Conservation (phyloP, 2,113 vertebrate genomes). For the Parus major region DNA sequence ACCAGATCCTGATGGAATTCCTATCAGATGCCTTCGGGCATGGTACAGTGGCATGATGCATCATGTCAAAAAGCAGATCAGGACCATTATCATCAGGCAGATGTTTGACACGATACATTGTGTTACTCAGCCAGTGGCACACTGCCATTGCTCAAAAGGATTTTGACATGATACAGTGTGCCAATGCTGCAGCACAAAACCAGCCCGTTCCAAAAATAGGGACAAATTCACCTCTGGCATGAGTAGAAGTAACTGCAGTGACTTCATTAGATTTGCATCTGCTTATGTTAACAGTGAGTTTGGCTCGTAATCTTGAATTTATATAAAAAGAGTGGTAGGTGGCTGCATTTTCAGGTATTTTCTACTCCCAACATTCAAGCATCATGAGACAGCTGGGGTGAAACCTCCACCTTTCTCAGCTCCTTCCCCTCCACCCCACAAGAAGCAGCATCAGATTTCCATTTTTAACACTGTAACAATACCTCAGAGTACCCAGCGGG, state of each 20-base stretch:
- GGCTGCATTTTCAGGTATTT: constrained; percentile 8
- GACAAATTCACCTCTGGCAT: constrained; percentile 59
- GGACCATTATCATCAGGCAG: background rate
- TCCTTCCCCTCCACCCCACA: background rate
- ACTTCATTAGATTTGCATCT: constrained; percentile 64
- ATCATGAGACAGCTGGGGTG: background rate
- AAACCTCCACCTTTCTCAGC: background rate
- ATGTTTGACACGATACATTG: background rate
- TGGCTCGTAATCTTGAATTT: background rate
- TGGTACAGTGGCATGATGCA: background rate
- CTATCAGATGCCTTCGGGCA: background rate
- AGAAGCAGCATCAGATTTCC: background rate
- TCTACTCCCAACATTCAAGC: background rate
- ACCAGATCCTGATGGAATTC: background rate
- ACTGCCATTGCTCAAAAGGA: background rate
- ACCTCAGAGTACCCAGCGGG: background rate
- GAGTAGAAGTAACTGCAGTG: constrained; percentile 28
- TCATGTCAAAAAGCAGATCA: background rate
- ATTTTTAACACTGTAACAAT: background rate
- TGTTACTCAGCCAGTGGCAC: background rate
- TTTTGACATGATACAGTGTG: background rate
- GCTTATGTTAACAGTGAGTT: constrained; percentile 47
- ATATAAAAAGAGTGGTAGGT: background rate
- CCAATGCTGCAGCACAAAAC: constrained; percentile 6
- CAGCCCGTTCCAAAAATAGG: constrained; percentile 43